phyloP scores from a whole-genome alignment of 2,888 invertebrate species.

The Plutella xylostella region DNA sequence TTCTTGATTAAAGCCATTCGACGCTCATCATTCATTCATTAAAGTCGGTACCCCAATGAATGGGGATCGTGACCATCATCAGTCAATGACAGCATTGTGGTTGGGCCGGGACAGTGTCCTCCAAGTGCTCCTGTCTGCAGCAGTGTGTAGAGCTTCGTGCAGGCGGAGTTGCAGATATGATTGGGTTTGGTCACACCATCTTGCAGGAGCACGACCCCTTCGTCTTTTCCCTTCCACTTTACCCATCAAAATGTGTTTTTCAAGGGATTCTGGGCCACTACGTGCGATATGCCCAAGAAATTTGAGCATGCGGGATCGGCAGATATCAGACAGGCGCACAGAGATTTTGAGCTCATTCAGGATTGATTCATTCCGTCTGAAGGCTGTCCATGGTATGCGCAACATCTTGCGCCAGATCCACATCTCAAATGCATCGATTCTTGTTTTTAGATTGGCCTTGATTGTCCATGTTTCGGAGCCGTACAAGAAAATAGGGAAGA shows the following conservation, averaged over 20 bases:
- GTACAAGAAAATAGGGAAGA: constrained; percentile 4
- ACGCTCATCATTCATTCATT: no score
- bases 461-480: constrained; percentile 3
- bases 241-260: neutral
- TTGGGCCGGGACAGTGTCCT: no score
- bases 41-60: no score
- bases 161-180: no score
- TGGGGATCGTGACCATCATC: no score
- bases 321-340: no score
- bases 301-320: no score
- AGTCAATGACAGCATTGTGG: no score
- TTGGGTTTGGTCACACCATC: neutral
- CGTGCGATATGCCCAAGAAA: neutral
- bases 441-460: neutral
- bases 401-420: constrained; percentile 3
- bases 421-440: constrained; percentile 7
- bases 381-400: neutral
- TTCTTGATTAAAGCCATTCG: no score
- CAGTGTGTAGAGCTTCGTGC: no score
- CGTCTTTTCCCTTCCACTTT: neutral
- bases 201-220: neutral
- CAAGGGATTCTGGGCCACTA: neutral
- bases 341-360: neutral
- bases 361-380: neutral
- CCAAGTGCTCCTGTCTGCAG: no score